Conservation (phyloP, 2,888 invertebrate species). For the Resseliella maxima region DNA sequence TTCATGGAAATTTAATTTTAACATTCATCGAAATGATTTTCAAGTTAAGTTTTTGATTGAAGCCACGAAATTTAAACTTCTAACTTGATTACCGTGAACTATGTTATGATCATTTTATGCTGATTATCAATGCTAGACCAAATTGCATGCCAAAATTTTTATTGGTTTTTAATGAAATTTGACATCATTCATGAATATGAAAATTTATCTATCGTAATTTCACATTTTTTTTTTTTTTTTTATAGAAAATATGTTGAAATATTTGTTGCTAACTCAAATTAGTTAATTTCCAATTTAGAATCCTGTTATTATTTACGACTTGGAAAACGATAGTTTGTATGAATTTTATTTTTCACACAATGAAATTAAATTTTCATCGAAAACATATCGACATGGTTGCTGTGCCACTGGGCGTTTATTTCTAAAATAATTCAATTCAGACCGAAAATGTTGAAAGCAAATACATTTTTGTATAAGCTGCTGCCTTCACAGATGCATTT, state of each 20-base stretch:
- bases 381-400: background rate
- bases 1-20: background rate
- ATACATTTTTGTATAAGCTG: background rate
- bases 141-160: background rate
- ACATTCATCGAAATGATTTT: background rate
- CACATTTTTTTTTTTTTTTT: background rate
- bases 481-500: background rate
- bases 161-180: background rate
- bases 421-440: background rate
- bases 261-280: background rate
- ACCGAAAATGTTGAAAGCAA: background rate
- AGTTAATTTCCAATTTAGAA: background rate
- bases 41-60: background rate
- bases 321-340: background rate
- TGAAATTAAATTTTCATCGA: background rate
- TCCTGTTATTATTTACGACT: background rate
- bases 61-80: background rate
- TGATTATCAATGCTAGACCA: background rate
- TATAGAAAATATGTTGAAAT: background rate
- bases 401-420: background rate
- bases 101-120: slow-evolving; percentile 13
- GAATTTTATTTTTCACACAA: too few species aligned
- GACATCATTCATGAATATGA: background rate
- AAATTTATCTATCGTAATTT: background rate
- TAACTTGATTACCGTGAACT: background rate